Conservation (phyloP, 2,113 vertebrate genomes). For the Erythrocercus mccallii region DNA sequence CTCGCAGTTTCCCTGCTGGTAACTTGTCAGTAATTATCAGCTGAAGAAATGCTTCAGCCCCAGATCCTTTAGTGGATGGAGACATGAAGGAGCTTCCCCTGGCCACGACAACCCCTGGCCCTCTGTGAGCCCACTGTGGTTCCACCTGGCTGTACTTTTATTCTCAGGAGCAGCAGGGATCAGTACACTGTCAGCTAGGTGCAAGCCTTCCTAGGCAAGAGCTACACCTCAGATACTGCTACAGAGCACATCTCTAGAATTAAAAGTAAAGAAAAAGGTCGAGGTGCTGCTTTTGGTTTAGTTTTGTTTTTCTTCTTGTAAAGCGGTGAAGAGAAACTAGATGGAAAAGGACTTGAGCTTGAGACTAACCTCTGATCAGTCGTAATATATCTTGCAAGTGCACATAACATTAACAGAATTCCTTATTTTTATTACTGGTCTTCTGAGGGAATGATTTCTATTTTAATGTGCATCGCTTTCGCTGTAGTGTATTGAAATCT, state of each 20-base stretch:
- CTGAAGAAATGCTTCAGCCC: neutral
- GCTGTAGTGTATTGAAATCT: neutral
- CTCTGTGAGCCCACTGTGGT: fast-evolving
- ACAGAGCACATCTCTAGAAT: neutral
- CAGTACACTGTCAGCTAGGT: neutral
- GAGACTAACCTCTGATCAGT: neutral
- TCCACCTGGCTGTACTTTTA: neutral
- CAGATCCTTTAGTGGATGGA: neutral
- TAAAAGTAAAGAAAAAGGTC: neutral
- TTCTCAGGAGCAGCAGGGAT: neutral
- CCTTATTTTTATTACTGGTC: neutral
- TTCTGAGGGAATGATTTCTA: neutral
- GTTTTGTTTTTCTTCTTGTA: neutral
- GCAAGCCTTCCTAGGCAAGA: neutral
- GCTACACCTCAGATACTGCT: neutral
- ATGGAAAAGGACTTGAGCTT: neutral
- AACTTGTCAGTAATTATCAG: neutral
- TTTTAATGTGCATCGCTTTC: neutral
- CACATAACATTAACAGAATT: neutral
- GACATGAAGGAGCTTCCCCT: neutral
- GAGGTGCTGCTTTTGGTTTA: neutral
- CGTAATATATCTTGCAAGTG: neutral
- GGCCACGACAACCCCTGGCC: neutral
- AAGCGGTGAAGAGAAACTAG: neutral
- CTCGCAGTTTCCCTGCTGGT: neutral